Evolutionary conservation across 2,888 invertebrate species (phyloP), one percentile per base, ranked within the genome.

Genomic region (Pristionchus maxplancki): DNA sequence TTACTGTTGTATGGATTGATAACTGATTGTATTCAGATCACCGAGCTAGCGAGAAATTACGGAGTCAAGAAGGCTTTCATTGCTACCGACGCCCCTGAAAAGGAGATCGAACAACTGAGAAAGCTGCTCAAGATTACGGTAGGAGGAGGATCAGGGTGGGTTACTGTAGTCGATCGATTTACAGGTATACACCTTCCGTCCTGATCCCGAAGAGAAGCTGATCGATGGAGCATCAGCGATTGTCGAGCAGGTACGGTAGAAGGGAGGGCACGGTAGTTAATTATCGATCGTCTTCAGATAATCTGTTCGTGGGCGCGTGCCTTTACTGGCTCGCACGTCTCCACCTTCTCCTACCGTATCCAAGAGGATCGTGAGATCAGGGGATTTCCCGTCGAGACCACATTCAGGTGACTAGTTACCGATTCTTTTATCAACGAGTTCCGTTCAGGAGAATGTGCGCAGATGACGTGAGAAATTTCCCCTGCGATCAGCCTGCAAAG

Each of bases 301-400:
- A 97, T 99, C 92, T 97, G 98, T 95, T 97, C 98, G 0, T 96
- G 97, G 95, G 97, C 97, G 0, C 96, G 96, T 96, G 96, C 94
- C 94, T 90, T 94, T 96, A 96, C 91, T 96, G 99, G 99, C 17
- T 98, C 97, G 0, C 96, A 97, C 95, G 97, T 98, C 93, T 99
- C 99, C 89, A 99, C 99, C 0, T 99, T 98, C 95, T 97, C 98
- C 0, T 98, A 97, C 95, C 96, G 99, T 89, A 99, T 99, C 91
- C 98, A 98, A 95, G 99, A 99, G 95, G 99, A 99, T 95, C 96
- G 99, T 44, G 98, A 99, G 95, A 98, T 99, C 90, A 95, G 98
- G 74, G 98, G 98, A 1, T 98, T 98, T 95, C 96, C 96, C 11
- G 96, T 96, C 71, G 95, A 96, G 44, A 96, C 96, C 15, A 98